Conservation (phyloP, 1,140 invertebrate species). For the Pseudomyrmex sp. region DNA sequence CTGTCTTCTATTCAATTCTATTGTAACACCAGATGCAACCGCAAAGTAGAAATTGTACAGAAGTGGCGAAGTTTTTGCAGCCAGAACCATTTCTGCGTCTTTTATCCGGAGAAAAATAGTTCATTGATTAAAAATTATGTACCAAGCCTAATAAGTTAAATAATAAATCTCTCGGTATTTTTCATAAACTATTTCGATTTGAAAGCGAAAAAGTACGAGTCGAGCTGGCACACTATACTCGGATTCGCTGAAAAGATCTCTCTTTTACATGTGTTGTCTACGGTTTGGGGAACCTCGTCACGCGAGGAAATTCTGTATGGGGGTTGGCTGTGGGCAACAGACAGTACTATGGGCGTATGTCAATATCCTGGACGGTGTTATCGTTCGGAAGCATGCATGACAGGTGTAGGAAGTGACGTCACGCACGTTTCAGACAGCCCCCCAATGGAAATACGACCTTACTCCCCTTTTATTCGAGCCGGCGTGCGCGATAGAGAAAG, state of each 20-base stretch:
- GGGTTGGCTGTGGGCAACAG: conserved; percentile 76
- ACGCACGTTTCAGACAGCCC: conserved; percentile 70
- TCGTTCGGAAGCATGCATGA: conserved; percentile 84
- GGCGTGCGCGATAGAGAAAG: conserved; percentile 64
- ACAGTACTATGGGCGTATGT: conserved; percentile 73
- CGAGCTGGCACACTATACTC: background rate
- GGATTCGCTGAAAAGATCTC: background rate
- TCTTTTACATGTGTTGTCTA: conserved; percentile 8
- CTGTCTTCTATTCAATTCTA: too few species aligned
- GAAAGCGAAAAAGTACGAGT: background rate
- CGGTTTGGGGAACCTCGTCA: conserved; percentile 78
- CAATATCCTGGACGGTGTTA: conserved; percentile 79
- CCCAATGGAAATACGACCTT: conserved; percentile 70
- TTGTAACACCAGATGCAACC: conserved; percentile 44
- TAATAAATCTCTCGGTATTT: background rate
- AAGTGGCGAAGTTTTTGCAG: background rate
- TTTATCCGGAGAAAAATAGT: too few species aligned
- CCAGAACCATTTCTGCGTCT: background rate
- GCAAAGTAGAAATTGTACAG: background rate
- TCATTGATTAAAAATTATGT: too few species aligned
- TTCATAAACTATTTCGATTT: background rate
- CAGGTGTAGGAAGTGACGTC: conserved; percentile 85
- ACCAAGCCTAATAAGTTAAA: too few species aligned
- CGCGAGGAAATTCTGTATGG: conserved; percentile 81
- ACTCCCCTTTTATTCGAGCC: conserved; percentile 63